Conservation (phyloP, 2,888 invertebrate species). For the Harpalus rubripes region DNA sequence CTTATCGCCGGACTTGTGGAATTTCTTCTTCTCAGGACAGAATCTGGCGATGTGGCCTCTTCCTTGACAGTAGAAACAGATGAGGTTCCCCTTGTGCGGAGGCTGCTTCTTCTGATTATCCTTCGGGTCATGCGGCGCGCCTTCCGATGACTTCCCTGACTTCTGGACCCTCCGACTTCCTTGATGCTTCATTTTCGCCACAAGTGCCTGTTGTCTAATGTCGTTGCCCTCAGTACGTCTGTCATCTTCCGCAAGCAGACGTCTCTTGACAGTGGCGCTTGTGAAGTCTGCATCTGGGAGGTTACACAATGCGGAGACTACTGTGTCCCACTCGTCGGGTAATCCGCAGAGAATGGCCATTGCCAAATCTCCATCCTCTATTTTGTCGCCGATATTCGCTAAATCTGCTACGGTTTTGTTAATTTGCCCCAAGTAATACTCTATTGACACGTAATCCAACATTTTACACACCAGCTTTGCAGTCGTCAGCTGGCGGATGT, state of each 20-base stretch:
- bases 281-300: no score
- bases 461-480: constrained; percentile 49
- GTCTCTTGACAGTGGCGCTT: no score
- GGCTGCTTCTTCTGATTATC: neutral
- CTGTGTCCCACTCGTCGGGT: no score
- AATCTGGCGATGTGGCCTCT: neutral
- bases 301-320: no score
- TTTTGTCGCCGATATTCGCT: constrained; percentile 46
- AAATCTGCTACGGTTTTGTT: no score
- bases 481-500: constrained; percentile 56
- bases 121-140: neutral
- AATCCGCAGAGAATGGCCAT: constrained; percentile 60
- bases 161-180: neutral
- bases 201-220: neutral
- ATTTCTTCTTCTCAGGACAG: neutral
- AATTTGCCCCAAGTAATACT: no score
- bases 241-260: no score
- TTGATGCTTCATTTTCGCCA: neutral
- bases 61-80: neutral
- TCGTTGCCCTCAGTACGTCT: no score
- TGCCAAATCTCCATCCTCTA: constrained; percentile 61
- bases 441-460: neutral
- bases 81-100: no score
- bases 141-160: neutral
- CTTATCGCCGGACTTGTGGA: neutral